Percentiles rank a stretch among this genome's conserved stretches.
Conservation (phyloP, 2,113 vertebrate species). For the Cavia aperea region DNA sequence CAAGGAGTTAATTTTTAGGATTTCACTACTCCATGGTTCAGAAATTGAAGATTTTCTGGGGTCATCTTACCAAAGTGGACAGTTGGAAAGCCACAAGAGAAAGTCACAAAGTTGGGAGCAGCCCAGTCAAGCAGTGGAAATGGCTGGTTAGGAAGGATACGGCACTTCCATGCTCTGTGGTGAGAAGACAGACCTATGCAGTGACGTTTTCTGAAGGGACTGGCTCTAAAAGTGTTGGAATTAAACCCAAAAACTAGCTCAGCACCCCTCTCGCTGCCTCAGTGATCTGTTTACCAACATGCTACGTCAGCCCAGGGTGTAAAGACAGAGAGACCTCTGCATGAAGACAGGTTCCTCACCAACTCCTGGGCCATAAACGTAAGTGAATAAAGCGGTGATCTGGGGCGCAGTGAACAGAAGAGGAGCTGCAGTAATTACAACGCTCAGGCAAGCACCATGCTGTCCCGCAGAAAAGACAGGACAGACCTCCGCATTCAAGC, state of each 20-base stretch:
- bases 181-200: not conserved
- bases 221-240: not conserved
- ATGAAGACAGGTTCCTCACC: not conserved
- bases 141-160: not conserved
- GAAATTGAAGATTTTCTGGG: not conserved
- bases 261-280: not conserved
- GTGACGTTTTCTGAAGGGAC: not conserved
- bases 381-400: not conserved
- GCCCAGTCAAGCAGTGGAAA: too few species aligned
- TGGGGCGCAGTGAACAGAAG: not conserved
- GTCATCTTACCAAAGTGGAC: not conserved
- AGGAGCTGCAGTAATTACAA: not conserved
- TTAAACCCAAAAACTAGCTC: not conserved
- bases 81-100: not conserved
- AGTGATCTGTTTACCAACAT: not conserved
- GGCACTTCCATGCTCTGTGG: not conserved
- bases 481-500: not conserved
- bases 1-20: not conserved
- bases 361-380: not conserved
- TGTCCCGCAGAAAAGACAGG: not conserved
- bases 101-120: not conserved
- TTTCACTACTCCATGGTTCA: not conserved
- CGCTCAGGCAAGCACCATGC: not conserved
- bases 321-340: not conserved
- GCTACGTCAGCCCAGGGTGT: not conserved